A percentile compares a stretch with the other conserved stretches of the same genome.
Conservation (phyloP, 2,888 invertebrate species). For the Rhopalosiphum nymphaeae region DNA sequence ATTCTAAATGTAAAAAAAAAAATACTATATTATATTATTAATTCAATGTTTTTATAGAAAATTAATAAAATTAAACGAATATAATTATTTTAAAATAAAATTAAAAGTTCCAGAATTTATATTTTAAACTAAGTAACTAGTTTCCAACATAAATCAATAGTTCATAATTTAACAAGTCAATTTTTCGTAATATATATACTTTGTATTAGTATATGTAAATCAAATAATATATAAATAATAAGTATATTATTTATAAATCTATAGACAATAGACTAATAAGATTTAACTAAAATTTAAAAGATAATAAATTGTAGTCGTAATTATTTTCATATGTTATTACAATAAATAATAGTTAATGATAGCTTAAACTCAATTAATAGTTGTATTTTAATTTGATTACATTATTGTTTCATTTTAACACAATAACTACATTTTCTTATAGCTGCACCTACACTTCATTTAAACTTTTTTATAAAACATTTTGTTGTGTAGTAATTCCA, state of each 20-base stretch:
- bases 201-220: background rate
- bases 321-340: background rate
- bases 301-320: background rate
- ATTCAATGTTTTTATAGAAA: background rate
- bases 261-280: background rate
- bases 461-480: constrained; percentile 10
- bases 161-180: background rate
- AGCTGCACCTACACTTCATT: background rate
- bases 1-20: background rate
- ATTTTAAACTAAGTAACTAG: background rate
- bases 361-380: background rate
- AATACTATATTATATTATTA: background rate
- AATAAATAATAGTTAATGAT: background rate
- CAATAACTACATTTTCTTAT: background rate
- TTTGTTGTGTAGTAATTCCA: constrained; percentile 13
- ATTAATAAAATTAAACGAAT: background rate
- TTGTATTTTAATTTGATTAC: background rate
- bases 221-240: background rate
- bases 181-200: background rate
- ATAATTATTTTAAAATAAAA: background rate
- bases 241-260: background rate
- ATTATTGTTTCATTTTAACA: background rate
- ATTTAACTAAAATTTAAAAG: background rate
- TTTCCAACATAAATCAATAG: background rate
- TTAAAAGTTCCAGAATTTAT: background rate